These are phyloP conservation scores for Alca torda DNA, from an alignment of 2,797 vertebrate species.

Conservation along the genomic window DNA sequence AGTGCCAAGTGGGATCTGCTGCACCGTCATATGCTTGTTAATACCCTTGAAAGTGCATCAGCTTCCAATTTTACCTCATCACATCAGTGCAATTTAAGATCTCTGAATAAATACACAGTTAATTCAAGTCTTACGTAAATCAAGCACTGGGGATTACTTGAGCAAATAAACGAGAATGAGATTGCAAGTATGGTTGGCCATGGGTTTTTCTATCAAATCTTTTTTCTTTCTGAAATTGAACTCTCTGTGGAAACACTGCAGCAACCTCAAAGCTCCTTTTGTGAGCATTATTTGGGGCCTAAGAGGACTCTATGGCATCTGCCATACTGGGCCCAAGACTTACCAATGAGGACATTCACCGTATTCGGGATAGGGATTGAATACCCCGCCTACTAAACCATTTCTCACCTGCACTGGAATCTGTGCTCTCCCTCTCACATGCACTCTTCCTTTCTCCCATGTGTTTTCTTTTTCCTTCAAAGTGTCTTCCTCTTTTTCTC, in stretches of 20 bases:
- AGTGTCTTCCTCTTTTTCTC: neutral
- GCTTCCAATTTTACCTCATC: slow-evolving; percentile 52
- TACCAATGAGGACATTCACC: neutral
- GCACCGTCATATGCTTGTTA: neutral
- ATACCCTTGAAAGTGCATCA: slow-evolving; percentile 55
- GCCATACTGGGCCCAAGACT: neutral
- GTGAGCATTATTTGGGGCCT: neutral
- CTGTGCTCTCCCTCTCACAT: neutral
- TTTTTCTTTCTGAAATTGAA: slow-evolving; percentile 14
- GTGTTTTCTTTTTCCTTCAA: slow-evolving; percentile 1
- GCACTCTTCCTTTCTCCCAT: neutral
- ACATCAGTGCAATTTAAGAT: slow-evolving; percentile 47
- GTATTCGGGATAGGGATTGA: neutral
- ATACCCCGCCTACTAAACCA: neutral
- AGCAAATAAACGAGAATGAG: slow-evolving; percentile 61
- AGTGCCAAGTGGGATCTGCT: neutral
- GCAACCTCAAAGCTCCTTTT: neutral
- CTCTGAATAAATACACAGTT: slow-evolving; percentile 62
- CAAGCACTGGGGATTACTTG: slow-evolving; percentile 63
- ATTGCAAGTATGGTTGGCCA: neutral
- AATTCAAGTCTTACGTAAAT: slow-evolving; percentile 63
- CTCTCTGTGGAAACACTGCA: neutral
- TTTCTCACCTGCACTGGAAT: neutral
- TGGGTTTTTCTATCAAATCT: neutral
- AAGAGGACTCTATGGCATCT: neutral